Evolutionary conservation across 2,797 vertebrate genomes (phyloP), one percentile per base, ranked within the genome.

Genomic region (Phataginus tricuspis): DNA sequence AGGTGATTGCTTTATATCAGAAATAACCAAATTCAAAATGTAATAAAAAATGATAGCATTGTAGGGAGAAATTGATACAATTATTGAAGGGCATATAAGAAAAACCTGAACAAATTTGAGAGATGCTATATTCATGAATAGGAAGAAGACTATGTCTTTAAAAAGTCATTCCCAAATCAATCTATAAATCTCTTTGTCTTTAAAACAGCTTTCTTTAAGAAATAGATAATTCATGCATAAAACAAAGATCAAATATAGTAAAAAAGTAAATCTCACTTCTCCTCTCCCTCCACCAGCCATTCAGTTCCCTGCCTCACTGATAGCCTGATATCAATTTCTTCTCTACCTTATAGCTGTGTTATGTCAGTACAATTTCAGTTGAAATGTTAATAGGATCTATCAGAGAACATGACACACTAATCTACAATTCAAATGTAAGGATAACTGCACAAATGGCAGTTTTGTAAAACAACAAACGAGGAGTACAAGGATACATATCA

Each of bases 101-200:
- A 89, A 45, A 90, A 79, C 49, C 10, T 71, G 34, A 90, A 82
- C 64, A 88, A 13, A 71, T 61, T 63, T 86, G 34, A 80, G 59
- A 77, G 21, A 31, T 37, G 16, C 9, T 42, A 1, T 87, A 39
- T 39, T 91, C 59, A 51, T 25, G 29, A 87, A 75, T 71, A 34
- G 51, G 27, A 94, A 88, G 31, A 74, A 88, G 31, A 74, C 18
- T 74, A 2, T 10, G 75, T 79, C 71, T 82, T 82, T 80, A 45
- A 90, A 96, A 74, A 57, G 23, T 55, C 31, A 31, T 84, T 68
- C 7, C 16, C 51, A 69, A 66, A 90, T 86, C 71, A 85, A 23
- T 53, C 16, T 94, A 11, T 68, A 34, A n/a, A 86, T 85, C 16
- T 84, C 23, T 82, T 86, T 91, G 34, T 71, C 10, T 83, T 97